Base-by-base conservation (phyloP, 2,888 invertebrate genomes). In the Erannis defoliaria region DNA sequence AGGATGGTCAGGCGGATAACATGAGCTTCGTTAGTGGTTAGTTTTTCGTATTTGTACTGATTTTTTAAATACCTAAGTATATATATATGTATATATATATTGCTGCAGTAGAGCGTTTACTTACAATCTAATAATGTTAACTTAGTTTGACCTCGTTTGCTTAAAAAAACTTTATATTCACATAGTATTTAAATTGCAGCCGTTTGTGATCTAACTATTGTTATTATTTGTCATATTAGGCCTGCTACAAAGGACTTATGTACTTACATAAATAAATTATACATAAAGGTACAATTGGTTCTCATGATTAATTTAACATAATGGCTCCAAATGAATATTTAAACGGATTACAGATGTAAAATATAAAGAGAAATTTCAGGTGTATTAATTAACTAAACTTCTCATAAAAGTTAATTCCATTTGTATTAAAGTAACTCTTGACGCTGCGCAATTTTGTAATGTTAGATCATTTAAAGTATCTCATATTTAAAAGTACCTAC, bases 301-400 rank as follows among this genome's bases (percentile, higher is more conserved):
- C 33, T 16, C 23, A 45, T 55, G 35, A 63, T 51, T 56, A 37
- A 26, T 49, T 62, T 50, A 55, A 33, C 54, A 43, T 59, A 55
- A 45, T 23, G 51, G 38, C 54, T 57, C 48, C 21, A 4, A 43
- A 48, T 66, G 19, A 62, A 60, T 66, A 60, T 55, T 51, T 56
- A 37, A 56, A 35, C 23, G 31, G 53, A 53, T 50, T 51, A 55
- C 62, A 53, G 37, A 57, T 64, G 59, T 49, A 37, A 55, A 64
- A 58, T 55, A 40, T 18, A 18, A 26, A 40, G 57, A 23, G 40
- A 50, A 65, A 21, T 50, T 45, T 21, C 21, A 29, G 46, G 42
- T 9, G n/a, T 38, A 55, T 62, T 65, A 54, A 60, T 50, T 59
- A 57, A 40, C 21, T 18, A 49, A 64, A 51, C 23, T 63, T 62